A percentile compares a stretch with the other conserved stretches of the same genome.
Conservation (phyloP, 2,888 invertebrate species). For the Thera britannica region DNA sequence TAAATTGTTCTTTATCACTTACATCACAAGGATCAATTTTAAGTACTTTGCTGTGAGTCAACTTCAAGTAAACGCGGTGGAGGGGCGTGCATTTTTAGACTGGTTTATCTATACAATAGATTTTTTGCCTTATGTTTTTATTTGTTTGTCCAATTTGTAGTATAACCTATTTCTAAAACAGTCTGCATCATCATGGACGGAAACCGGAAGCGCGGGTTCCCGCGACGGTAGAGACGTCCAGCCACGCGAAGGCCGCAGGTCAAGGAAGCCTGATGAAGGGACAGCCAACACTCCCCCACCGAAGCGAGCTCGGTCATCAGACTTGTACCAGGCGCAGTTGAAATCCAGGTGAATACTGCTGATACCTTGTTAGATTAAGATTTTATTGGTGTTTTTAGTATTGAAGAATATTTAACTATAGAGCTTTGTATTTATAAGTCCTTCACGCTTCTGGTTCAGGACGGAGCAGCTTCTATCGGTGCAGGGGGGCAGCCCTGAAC, state of each 20-base stretch:
- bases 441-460: constrained; percentile 69
- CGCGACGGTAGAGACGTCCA: constrained; percentile 70
- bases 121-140: background rate
- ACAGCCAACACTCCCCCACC: constrained; percentile 86
- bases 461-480: constrained; percentile 76
- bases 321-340: constrained; percentile 87
- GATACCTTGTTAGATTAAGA: constrained; percentile 33
- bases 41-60: too few species aligned
- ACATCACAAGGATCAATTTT: too few species aligned
- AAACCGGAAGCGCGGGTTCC: constrained; percentile 75
- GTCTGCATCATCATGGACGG: constrained; percentile 81
- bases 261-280: constrained; percentile 80
- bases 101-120: too few species aligned
- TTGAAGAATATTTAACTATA: constrained; percentile 4
- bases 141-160: constrained; percentile 2
- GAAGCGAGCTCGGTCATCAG: constrained; percentile 89
- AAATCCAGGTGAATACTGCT: constrained; percentile 75
- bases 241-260: constrained; percentile 74
- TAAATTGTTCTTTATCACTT: too few species aligned
- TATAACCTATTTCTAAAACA: constrained; percentile 44
- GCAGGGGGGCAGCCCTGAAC: constrained; percentile 84
- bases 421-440: constrained; percentile 57
- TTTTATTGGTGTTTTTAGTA: background rate
- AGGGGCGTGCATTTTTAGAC: too few species aligned
- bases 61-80: too few species aligned